phyloP scores from a whole-genome alignment of 2,113 vertebrate genomes.

The Peromyscus californicus region DNA sequence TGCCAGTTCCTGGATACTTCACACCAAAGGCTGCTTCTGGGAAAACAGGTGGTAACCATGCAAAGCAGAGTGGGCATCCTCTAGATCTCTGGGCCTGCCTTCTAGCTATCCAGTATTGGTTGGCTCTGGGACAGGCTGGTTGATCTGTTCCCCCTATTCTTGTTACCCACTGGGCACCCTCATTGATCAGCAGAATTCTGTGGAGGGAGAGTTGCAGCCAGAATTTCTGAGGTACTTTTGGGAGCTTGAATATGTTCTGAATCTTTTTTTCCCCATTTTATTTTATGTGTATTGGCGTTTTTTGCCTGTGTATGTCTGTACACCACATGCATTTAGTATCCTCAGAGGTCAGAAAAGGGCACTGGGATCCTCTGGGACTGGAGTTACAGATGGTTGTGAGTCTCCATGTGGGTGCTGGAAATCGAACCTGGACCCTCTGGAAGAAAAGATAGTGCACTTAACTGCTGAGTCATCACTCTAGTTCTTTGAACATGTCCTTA shows the following conservation, averaged over 20 bases:
- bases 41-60: conserved; percentile 74
- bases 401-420: background rate
- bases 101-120: background rate
- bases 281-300: background rate
- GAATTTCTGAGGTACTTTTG: background rate
- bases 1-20: conserved; percentile 76
- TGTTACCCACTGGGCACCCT: background rate
- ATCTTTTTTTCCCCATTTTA: background rate
- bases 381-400: background rate
- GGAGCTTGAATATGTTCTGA: background rate
- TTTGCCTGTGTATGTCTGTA: background rate
- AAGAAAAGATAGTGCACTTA: background rate
- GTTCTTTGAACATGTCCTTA: background rate
- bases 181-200: background rate
- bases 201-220: background rate
- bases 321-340: background rate
- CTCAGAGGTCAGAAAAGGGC: background rate
- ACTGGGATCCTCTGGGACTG: background rate
- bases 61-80: conserved; percentile 72
- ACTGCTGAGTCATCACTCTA: background rate
- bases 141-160: background rate
- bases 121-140: background rate
- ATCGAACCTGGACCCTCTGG: no score
- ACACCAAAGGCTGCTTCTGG: conserved; percentile 77
- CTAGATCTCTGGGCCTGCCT: background rate